Evolutionary conservation across 2,797 vertebrate species (phyloP).

Genomic region (Poecilia picta): DNA sequence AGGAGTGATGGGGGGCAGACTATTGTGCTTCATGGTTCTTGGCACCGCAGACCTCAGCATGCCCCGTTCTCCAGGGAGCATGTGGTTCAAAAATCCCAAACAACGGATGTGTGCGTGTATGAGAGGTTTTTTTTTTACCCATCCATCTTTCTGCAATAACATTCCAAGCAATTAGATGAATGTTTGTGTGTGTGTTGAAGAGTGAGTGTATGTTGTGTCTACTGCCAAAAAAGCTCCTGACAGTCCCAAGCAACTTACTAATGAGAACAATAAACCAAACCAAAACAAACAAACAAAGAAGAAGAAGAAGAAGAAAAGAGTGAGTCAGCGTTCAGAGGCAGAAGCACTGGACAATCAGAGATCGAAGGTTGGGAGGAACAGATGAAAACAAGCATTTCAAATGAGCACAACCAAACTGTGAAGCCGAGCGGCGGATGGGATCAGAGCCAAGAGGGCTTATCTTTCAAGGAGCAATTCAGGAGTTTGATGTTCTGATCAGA

Average conservation of each 20-base stretch:
- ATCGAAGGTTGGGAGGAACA: conserved; percentile 18
- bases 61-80: conserved; percentile 53
- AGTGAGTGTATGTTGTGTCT: conserved; percentile 9
- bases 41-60: conserved; percentile 64
- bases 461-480: not conserved
- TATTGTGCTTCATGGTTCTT: conserved; percentile 73
- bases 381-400: conserved; percentile 37
- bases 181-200: conserved; percentile 2
- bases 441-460: not conserved
- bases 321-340: not conserved
- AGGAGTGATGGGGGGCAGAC: conserved; percentile 57
- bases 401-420: conserved; percentile 34
- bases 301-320: conserved; percentile 8
- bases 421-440: not conserved
- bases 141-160: conserved; percentile 47
- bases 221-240: conserved; percentile 7
- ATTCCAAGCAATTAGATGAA: conserved; percentile 40
- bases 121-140: not conserved
- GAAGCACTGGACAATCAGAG: not conserved
- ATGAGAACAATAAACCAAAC: conserved; percentile 9
- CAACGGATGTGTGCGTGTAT: conserved; percentile 37
- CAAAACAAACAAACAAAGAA: not conserved
- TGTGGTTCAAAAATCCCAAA: conserved; percentile 53
- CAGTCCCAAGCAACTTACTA: conserved; percentile 15
- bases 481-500: not conserved